A percentile compares a stretch with the other conserved stretches of the same genome.
These are phyloP conservation scores for Scolopax bukidnonensis DNA, from an alignment of 2,797 vertebrate species.

Conservation along the genomic window DNA sequence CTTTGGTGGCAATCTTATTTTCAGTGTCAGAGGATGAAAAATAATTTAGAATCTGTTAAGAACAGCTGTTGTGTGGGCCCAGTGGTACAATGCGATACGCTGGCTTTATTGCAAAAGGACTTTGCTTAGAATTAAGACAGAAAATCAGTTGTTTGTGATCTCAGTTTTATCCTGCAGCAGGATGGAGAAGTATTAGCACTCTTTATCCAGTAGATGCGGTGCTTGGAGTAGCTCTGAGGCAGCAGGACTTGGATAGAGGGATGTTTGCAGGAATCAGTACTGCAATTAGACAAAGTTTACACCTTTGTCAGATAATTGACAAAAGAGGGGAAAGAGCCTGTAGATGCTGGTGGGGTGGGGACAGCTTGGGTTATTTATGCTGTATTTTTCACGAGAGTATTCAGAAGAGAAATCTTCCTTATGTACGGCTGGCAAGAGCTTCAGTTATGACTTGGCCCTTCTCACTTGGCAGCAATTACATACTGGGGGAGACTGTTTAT, in stretches of 20 bases:
- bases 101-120: neutral
- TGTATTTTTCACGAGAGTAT: neutral
- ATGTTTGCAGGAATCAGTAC: neutral
- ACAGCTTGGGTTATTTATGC: neutral
- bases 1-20: constrained; percentile 12
- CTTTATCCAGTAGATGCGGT: neutral
- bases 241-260: neutral
- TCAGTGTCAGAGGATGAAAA: constrained; percentile 36
- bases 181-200: neutral
- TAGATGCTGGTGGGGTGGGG: neutral
- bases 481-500: neutral
- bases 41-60: neutral
- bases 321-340: neutral
- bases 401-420: neutral
- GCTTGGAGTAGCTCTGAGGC: neutral
- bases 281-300: too few species aligned
- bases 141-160: neutral
- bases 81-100: neutral
- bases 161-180: neutral
- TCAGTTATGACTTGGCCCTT: neutral
- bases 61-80: constrained; percentile 54
- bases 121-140: neutral
- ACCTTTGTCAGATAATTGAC: neutral
- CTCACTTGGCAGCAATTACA: neutral
- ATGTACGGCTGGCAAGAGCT: neutral